Evolutionary conservation across 2,888 invertebrate genomes (phyloP).

Genomic region (Idaea aversata): DNA sequence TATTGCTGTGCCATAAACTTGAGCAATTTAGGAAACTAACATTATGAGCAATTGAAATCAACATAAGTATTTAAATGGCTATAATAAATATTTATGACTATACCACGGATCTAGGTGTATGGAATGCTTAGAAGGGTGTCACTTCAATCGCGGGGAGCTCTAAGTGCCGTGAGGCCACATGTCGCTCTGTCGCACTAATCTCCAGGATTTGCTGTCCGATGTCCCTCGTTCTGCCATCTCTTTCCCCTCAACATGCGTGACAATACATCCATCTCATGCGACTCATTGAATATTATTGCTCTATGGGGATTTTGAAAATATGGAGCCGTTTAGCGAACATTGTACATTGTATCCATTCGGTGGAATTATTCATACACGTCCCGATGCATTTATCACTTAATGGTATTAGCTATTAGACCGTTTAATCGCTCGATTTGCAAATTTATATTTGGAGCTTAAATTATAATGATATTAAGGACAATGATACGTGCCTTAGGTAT

Average conservation of each 20-base stretch:
- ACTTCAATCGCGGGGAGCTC: conserved; percentile 48
- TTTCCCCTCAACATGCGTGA: conserved; percentile 40
- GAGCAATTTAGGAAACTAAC: background rate
- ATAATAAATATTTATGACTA: conserved; percentile 51
- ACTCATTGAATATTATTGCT: conserved; percentile 80
- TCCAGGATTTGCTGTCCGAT: conserved; percentile 76
- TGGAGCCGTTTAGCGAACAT: conserved; percentile 79
- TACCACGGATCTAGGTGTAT: conserved; percentile 43
- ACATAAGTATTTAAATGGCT: conserved; percentile 27
- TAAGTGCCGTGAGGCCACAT: conserved; percentile 78
- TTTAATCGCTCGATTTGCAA: conserved; percentile 76
- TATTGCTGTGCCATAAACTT: background rate
- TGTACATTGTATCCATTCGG: conserved; percentile 77
- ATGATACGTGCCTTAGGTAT: conserved; percentile 11
- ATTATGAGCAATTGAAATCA: background rate
- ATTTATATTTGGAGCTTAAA: conserved; percentile 47
- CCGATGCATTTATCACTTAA: conserved; percentile 79
- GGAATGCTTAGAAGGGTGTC: conserved; percentile 41
- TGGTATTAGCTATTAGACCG: conserved; percentile 77
- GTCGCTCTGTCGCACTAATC: conserved; percentile 79
- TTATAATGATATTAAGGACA: background rate
- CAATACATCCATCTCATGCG: conserved; percentile 64
- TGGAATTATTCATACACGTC: conserved; percentile 77
- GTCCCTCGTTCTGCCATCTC: conserved; percentile 61
- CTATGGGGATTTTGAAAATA: conserved; percentile 80